phyloP scores from a whole-genome alignment of 2,888 invertebrate species.

The Tanypteryx hageni region DNA sequence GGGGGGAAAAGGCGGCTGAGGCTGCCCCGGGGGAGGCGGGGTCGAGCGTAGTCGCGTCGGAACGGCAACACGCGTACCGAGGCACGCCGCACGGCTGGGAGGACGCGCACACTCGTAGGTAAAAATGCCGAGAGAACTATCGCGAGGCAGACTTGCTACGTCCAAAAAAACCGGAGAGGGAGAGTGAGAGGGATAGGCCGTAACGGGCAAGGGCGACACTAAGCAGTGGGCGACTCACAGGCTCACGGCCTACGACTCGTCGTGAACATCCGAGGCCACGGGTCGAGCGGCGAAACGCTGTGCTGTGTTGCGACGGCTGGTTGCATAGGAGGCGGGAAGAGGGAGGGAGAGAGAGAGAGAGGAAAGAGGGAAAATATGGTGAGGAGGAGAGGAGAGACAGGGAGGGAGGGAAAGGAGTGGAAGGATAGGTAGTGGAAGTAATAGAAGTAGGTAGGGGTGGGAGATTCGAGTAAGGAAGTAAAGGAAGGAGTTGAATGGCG shows the following conservation, averaged over 20 bases:
- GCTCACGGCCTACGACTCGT: slow-evolving; percentile 3
- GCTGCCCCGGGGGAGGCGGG: too few relatives aligned
- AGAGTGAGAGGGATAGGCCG: not conserved
- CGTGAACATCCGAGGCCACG: not conserved
- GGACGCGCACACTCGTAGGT: not conserved
- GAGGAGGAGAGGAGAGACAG: not conserved
- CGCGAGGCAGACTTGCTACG: not conserved
- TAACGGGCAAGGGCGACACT: not conserved
- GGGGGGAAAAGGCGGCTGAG: too few relatives aligned
- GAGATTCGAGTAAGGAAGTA: too few relatives aligned
- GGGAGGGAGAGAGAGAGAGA: not conserved
- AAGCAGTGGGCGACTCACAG: not conserved
- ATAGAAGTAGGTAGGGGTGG: not conserved
- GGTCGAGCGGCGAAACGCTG: slow-evolving; percentile 17
- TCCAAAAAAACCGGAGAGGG: not conserved
- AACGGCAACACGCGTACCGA: not conserved
- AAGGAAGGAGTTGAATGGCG: not conserved
- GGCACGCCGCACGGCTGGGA: too few relatives aligned
- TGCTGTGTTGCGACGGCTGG: slow-evolving; percentile 9
- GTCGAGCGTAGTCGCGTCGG: not conserved
- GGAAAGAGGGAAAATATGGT: not conserved
- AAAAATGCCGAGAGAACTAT: not conserved
- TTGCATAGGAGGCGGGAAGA: slow-evolving; percentile 17
- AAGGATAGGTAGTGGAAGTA: slow-evolving; percentile 4
- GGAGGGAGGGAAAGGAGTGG: not conserved